Conservation (phyloP, 2,113 vertebrate genomes). For the Malurus elegans region DNA sequence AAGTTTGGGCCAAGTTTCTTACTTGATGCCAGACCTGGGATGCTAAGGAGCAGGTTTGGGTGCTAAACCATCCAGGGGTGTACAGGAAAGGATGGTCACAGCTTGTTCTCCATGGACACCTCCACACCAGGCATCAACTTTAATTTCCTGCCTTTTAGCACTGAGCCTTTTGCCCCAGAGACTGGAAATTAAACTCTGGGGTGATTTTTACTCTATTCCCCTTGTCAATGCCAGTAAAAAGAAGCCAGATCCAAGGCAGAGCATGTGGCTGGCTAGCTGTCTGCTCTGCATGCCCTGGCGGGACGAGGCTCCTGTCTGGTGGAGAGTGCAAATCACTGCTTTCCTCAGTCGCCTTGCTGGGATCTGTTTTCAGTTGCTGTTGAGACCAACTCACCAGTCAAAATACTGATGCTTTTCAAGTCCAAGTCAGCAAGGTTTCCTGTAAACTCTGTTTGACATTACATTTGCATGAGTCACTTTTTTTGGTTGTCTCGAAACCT, state of each 20-base stretch:
- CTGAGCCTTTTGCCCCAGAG: neutral
- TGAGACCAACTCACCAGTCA: neutral
- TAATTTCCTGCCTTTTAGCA: neutral
- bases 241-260: neutral
- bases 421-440: slow-evolving; percentile 24
- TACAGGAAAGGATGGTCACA: neutral
- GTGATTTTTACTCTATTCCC: neutral
- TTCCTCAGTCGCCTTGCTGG: neutral
- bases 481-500: neutral
- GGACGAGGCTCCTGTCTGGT: neutral
- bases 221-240: neutral
- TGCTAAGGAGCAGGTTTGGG: neutral
- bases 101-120: neutral
- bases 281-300: neutral
- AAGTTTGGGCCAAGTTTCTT: neutral
- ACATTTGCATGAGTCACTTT: neutral
- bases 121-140: neutral
- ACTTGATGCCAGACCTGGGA: neutral
- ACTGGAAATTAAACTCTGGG: neutral
- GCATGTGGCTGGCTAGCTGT: neutral
- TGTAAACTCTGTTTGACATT: neutral
- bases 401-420: neutral
- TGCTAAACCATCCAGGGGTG: neutral
- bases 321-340: neutral
- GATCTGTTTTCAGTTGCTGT: slow-evolving; percentile 25